A percentile compares a stretch with the other conserved stretches of the same genome.
Conservation (phyloP, 2,113 vertebrate genomes). For the Chionomys nivalis region DNA sequence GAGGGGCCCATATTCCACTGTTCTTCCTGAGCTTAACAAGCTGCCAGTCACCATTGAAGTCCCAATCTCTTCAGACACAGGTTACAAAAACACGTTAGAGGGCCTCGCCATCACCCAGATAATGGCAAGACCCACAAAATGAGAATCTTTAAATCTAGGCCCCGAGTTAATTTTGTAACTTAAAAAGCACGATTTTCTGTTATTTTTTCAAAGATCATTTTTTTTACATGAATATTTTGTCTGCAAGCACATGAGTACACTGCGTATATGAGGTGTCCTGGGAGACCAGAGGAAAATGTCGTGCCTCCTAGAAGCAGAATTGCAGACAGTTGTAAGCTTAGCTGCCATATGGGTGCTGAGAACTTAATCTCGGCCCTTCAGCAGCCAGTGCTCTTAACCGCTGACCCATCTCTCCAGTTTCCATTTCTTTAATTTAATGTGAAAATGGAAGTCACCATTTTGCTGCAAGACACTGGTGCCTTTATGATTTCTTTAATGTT, state of each 20-base stretch:
- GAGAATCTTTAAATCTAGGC: neutral
- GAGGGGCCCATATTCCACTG: neutral
- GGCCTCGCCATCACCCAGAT: neutral
- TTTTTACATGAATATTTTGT: neutral
- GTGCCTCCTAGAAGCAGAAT: too few relatives aligned
- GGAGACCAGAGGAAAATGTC: neutral
- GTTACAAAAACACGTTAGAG: neutral
- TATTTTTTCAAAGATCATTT: neutral
- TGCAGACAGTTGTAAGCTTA: neutral
- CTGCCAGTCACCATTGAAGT: neutral
- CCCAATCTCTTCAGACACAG: neutral
- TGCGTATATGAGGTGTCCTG: neutral
- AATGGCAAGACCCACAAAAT: neutral
- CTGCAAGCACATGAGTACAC: neutral
- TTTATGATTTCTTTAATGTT: conserved; percentile 37
- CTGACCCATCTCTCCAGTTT: neutral
- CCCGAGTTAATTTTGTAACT: neutral
- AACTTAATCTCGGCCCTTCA: neutral
- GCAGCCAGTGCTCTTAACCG: too few relatives aligned
- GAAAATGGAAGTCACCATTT: neutral
- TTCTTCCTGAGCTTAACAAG: neutral
- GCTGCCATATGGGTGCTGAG: neutral
- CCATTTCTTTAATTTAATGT: neutral
- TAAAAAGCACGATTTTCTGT: neutral
- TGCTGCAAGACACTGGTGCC: neutral